Conservation (phyloP, 2,113 vertebrate genomes). For the Leiothrix lutea region DNA sequence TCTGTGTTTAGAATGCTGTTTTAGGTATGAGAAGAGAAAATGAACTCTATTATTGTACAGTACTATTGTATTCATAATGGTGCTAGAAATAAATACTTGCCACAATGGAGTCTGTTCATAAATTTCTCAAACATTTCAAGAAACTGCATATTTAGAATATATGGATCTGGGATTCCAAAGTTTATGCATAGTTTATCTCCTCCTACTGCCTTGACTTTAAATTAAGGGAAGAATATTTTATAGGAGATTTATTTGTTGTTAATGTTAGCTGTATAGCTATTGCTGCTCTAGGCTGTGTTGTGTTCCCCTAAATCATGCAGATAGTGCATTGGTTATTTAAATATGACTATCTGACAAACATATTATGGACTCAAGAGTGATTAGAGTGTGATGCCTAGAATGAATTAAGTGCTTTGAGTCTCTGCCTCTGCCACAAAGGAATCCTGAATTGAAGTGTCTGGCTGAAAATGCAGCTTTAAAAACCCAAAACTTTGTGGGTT, state of each 20-base stretch:
- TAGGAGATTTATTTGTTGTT: neutral
- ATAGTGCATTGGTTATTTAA: neutral
- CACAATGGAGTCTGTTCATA: neutral
- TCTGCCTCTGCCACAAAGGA: neutral
- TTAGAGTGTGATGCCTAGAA: neutral
- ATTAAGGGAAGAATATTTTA: neutral
- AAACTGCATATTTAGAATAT: neutral
- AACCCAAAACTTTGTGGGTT: neutral
- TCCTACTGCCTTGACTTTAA: neutral
- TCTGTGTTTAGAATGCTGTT: neutral
- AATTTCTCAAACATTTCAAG: neutral
- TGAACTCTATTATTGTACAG: neutral
- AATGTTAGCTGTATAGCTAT: neutral
- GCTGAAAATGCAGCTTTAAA: slow-evolving; percentile 2
- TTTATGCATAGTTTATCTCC: neutral
- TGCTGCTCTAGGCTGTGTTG: neutral
- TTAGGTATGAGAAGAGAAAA: neutral
- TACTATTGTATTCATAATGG: neutral
- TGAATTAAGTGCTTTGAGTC: neutral
- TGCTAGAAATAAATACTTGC: neutral
- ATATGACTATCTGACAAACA: neutral
- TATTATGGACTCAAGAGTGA: neutral
- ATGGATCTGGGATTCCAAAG: neutral
- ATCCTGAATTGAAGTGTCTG: neutral
- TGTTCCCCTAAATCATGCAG: neutral